These are phyloP conservation scores for Saguinus oedipus DNA, from an alignment of 2,797 vertebrate genomes.

Conservation along the genomic window DNA sequence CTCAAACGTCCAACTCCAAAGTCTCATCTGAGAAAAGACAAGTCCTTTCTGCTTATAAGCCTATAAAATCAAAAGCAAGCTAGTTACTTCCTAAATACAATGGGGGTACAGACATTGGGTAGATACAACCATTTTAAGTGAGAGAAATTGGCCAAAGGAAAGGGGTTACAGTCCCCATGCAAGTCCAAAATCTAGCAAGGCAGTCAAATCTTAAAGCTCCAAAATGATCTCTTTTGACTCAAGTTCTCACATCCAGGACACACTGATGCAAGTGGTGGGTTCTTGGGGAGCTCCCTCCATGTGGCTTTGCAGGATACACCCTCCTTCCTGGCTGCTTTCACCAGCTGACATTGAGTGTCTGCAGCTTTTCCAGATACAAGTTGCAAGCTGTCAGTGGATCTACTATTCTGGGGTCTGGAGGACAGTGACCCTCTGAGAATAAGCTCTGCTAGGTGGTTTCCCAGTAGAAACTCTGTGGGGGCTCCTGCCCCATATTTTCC, in stretches of 20 bases:
- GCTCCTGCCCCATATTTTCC: background rate
- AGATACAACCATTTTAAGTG: background rate
- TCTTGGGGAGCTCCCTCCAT: no score
- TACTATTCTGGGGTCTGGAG: background rate
- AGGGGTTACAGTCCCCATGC: background rate
- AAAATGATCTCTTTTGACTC: background rate
- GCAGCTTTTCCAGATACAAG: background rate
- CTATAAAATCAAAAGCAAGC: background rate
- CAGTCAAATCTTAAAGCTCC: background rate
- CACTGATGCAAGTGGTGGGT: background rate
- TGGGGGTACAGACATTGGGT: background rate
- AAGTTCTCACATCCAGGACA: background rate
- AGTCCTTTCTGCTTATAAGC: background rate
- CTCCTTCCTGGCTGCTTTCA: background rate
- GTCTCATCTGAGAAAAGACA: background rate
- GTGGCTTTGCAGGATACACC: background rate
- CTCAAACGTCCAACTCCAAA: background rate
- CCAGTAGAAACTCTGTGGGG: background rate
- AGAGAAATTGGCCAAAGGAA: background rate
- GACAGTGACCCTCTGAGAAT: background rate
- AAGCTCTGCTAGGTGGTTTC: background rate
- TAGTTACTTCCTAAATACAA: background rate
- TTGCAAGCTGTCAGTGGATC: background rate
- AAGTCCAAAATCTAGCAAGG: background rate
- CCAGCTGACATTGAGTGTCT: accelerated